Evolutionary conservation across 2,797 vertebrate species (phyloP), one percentile per base, ranked within the genome.

Genomic region (Allochrocebus solatus): DNA sequence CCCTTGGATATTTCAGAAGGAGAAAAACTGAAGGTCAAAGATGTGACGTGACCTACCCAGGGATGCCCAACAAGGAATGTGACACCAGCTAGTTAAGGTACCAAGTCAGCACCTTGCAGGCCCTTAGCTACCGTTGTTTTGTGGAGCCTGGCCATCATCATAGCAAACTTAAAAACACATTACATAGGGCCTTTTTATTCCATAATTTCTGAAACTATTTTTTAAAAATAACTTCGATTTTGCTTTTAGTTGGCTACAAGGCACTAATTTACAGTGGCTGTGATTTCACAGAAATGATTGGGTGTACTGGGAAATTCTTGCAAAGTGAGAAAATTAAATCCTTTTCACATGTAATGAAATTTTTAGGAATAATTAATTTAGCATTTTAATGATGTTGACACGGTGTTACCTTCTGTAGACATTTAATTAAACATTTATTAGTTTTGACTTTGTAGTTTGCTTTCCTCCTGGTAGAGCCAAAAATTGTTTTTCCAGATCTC

Each of bases 341-440:
- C 0, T 89, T 97, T 97, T 97, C 86, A 89, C 94, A 28, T 91
- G 93, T 79, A 80, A 80, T 89, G 67, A 96, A 78, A 94, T 92
- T 94, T 91, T 96, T 81, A 86, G 67, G 53, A 30, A 64, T 89
- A 92, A 95, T 97, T 97, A 92, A 97, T 97, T 76, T 80, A 94
- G 79, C 59, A 57, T 61, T 78, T 97, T 98, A 96, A 94, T 86
- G 79, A 95, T 86, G 94, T 95, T 97, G 97, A 96, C 94, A 80
- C 0, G 48, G 78, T 64, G 81, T 82, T 96, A 80, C 98, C 92
- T 95, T 97, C 82, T 91, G 85, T 86, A 80, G 96, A 76, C 89
- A 46, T 98, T 97, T 98, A 96, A 98, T 97, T 91, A 98, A 95
- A 70, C 81, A 43, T 94, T 96, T 96, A 97, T 93, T 95, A 86